Evolutionary conservation across 23 tunicate species (phyloP).

Genomic region (Phallusia fumigata): DNA sequence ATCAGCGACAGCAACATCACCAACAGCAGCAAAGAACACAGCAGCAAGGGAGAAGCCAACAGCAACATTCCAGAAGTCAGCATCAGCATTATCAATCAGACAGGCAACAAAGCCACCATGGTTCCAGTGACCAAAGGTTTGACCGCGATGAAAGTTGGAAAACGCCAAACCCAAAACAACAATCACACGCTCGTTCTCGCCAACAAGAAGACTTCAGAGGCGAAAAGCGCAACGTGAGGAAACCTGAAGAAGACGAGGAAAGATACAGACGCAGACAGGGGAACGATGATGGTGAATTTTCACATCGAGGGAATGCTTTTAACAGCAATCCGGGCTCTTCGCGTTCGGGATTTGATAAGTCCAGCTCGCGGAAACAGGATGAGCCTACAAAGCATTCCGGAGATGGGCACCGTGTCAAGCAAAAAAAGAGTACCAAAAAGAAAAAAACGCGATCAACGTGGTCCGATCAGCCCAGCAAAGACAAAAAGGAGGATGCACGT

Average conservation of each 20-base stretch:
- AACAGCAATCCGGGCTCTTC: neutral
- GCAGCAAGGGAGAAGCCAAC: constrained; percentile 7
- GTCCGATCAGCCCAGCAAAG: neutral
- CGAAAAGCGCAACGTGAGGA: neutral
- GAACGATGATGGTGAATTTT: neutral
- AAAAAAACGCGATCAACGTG: constrained; percentile 14
- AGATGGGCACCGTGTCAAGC: neutral
- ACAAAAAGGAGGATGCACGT: constrained; percentile 18
- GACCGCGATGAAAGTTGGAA: neutral
- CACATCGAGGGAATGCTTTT: neutral
- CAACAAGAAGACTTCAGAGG: neutral
- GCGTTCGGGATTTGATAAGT: neutral
- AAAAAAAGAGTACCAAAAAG: constrained; percentile 10
- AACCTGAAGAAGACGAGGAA: neutral
- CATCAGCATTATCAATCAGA: neutral
- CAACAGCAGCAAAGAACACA: constrained; percentile 9
- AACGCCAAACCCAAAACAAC: neutral
- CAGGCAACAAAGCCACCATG: neutral
- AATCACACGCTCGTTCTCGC: neutral
- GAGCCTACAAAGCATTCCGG: no score
- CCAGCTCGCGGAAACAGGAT: neutral
- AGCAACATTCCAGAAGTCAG: constrained; percentile 6
- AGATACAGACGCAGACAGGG: neutral
- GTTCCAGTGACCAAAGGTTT: neutral
- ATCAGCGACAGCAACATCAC: constrained; percentile 7